Evolutionary conservation across 1,140 invertebrate genomes (phyloP), one percentile per base, ranked within the genome.

Genomic region (Macrocentrus cingulum): DNA sequence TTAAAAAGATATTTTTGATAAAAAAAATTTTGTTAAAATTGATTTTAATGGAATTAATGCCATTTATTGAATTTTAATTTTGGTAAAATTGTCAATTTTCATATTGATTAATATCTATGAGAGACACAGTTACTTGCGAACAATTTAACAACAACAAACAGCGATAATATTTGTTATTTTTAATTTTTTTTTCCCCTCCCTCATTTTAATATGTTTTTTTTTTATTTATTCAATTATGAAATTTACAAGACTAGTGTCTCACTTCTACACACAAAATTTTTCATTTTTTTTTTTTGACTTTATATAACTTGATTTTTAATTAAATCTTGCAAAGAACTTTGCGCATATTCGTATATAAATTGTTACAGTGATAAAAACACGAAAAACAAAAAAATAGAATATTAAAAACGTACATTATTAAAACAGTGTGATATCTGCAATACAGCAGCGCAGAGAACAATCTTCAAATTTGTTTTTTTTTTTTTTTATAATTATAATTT

Each of bases 101-200:
- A 11, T 54, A 16, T 32, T 29, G 37, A 54, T 42, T 53, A 51
- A 18, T 51, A 19, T 50, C 29, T 50, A 29, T 23, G 19, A 56
- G 48, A 42, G 46, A 58, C 56, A 50, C 48, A 58, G 22, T 58
- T 58, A 58, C 36, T 39, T 39, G 51, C 29, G 49, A 59, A 59
- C 57, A 59, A 59, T 59, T 59, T 48, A 59, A 59, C 56, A 50
- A 58, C 57, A 48, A 55, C 32, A 42, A 59, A 53, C 51, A 53
- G 32, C 57, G 46, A 46, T 48, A 48, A 53, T 45, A 46, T 23
- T 53, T 13, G 39, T 41, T 13, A 19, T 44, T 44, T 44, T 8
- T 19, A 41, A 15, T 41, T 2, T 0, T 11, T n/a, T 41, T n/a
- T 13, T 11, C 15, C 18, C 7, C 18, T 41, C 18, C 13, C 13